Evolutionary conservation across 2,113 vertebrate species (phyloP), one percentile per base, ranked within the genome.

Genomic region (Syngnathus scovelli): DNA sequence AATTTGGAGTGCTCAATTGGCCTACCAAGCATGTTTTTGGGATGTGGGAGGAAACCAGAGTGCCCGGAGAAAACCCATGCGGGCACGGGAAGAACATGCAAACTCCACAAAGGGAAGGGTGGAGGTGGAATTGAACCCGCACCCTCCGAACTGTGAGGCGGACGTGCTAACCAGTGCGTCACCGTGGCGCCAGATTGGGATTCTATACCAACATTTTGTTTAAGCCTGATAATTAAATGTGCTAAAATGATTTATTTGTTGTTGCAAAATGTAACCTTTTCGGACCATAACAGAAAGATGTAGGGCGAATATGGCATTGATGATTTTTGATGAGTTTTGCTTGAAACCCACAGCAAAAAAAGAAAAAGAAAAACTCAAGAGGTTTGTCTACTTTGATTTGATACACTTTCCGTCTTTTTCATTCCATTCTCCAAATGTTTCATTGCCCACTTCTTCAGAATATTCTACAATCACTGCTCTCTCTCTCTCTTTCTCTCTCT

Each of bases 401-500:
- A 66, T 66, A 69, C 1, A 67, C 4, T 46, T 15, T 51, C 2
- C 41, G 61, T 37, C 27, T 21, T 19, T 41, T 6, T 55, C 18
- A 36, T 66, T 58, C n/a, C 18, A 44, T 27, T 36, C 64, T 56
- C 52, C 68, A 68, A 52, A 37, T 23, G 19, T 65, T 33, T 39
- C 54, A 46, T 39, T 62, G 39, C 36, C 61, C 46, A 69, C 60
- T 51, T 46, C 72, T 49, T 76, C n/a, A 65, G 39, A 76, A 68
- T 70, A 78, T 74, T 44, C 64, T 38, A 64, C 61, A 19, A 75
- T 86, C 73, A 74, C 52, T 52, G n/a, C 55, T 63, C 49, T 48
- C 51, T 63, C 44, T 48, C 19, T 66, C 33, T 27, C 27, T 27
- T 2, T 27, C 27, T 27, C 27, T 27, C 27, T 27, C 27, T 27